Evolutionary conservation across 2,113 vertebrate species (phyloP), one percentile per base, ranked within the genome.

Genomic region (Psophia crepitans): DNA sequence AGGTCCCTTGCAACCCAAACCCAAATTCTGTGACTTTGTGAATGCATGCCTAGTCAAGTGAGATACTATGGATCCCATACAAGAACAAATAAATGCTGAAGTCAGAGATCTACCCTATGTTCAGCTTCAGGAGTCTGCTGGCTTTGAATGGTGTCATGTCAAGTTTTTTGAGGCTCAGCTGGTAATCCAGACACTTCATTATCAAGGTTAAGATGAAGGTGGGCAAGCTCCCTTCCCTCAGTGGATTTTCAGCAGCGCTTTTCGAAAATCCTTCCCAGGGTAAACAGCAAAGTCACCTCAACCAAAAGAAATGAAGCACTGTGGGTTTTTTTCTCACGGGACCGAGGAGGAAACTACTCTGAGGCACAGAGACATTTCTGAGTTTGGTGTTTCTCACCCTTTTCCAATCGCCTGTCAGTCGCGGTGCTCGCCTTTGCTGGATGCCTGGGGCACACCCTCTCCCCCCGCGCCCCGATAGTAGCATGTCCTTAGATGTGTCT

Each of bases 401-500:
- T 74, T 93, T 81, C 68, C 61, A 43, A 7, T 2, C 33, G 12
- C 41, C 32, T 41, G 20, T n/a, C 74, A 78, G 37, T 5, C 5
- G 0, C 39, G 49, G 27, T 37, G 43, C n/a, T 75, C 9, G 8
- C 24, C 58, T 82, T 51, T 32, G 32, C 17, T 54, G 23, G 60
- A 58, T 0, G 18, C 92, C 71, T 70, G 30, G 19, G 39, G 82
- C 66, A 65, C 82, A 87, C 41, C 75, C 30, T 86, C 27, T 81
- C 17, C 74, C 68, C 65, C 27, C 5, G n/a, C 2, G 5, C 30
- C 4, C 53, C 0, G 22, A 84, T 37, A 88, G 85, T 43, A 87
- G 93, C 76, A 11, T 26, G 44, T 86, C 93, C 80, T 93, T 81
- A 93, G 94, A 94, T n/a, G 35, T 75, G 83, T 92, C 92, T 93